Conservation (phyloP, 2,113 vertebrate genomes). For the Grallaria varia region DNA sequence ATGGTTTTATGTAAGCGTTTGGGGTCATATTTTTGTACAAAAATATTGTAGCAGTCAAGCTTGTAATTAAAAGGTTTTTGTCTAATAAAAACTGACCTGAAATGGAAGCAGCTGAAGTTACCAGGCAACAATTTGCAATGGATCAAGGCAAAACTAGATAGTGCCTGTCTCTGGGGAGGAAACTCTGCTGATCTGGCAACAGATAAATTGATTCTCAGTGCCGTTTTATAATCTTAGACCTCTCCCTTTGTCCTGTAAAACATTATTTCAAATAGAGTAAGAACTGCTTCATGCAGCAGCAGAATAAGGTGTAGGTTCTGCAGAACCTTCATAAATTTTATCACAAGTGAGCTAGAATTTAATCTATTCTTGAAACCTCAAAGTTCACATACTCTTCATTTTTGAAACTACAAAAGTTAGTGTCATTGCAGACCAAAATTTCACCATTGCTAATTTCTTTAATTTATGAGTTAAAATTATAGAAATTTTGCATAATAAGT, state of each 20-base stretch:
- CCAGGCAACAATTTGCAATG: conserved; percentile 27
- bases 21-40: conserved; percentile 15
- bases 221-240: conserved; percentile 10
- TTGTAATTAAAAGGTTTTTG: conserved; percentile 35
- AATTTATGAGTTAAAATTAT: neutral
- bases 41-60: neutral
- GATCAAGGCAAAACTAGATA: conserved; percentile 44
- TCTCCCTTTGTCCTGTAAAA: neutral
- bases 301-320: neutral
- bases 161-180: conserved; percentile 17
- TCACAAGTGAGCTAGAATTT: neutral
- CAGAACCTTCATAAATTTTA: neutral
- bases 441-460: neutral
- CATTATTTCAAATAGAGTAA: neutral
- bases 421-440: neutral
- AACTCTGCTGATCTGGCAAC: conserved; percentile 12
- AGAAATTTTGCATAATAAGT: neutral
- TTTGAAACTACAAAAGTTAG: neutral
- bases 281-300: neutral
- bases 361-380: neutral
- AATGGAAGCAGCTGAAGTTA: conserved; percentile 21
- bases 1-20: neutral
- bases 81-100: conserved; percentile 40
- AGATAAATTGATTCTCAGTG: conserved; percentile 4
- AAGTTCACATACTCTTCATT: neutral